A percentile compares a stretch with the other conserved stretches of the same genome.
phyloP scores from a whole-genome alignment of 1,140 invertebrate genomes.

The Hydropsyche tenuis region DNA sequence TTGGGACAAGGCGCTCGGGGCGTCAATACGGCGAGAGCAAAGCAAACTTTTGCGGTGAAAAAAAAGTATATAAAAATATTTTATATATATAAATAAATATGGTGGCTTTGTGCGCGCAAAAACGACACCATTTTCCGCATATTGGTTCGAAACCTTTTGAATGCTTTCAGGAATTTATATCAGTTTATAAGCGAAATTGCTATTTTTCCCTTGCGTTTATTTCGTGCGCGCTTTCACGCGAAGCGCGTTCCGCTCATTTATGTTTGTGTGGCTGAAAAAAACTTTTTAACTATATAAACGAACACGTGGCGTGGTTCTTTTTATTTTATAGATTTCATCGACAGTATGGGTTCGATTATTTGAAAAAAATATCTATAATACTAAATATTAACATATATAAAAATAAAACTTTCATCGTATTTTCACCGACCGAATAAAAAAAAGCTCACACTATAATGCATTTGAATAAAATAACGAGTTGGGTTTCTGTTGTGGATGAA shows the following conservation, averaged over 20 bases:
- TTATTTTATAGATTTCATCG: too few relatives aligned
- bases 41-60: conserved; percentile 7
- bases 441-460: too few relatives aligned
- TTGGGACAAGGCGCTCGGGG: conserved; percentile 14
- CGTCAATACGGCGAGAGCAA: conserved; percentile 22
- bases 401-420: too few relatives aligned
- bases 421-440: too few relatives aligned
- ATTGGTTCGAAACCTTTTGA: conserved; percentile 31
- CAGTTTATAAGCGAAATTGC: conserved; percentile 33
- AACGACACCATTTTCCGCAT: conserved; percentile 40
- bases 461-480: too few relatives aligned
- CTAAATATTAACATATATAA: too few relatives aligned
- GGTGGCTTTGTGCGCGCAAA: conserved; percentile 29
- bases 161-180: conserved; percentile 32
- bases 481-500: too few relatives aligned
- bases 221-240: not conserved
- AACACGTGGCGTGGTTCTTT: too few relatives aligned
- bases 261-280: not conserved
- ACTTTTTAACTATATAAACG: too few relatives aligned
- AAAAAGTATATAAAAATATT: conserved; percentile 19
- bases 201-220: conserved; percentile 7
- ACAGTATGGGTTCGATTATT: too few relatives aligned
- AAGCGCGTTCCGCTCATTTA: not conserved
- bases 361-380: too few relatives aligned
- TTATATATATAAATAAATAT: conserved; percentile 16